These are phyloP conservation scores for Pachypsylla venusta DNA, from an alignment of 1,140 invertebrate genomes.

Conservation along the genomic window DNA sequence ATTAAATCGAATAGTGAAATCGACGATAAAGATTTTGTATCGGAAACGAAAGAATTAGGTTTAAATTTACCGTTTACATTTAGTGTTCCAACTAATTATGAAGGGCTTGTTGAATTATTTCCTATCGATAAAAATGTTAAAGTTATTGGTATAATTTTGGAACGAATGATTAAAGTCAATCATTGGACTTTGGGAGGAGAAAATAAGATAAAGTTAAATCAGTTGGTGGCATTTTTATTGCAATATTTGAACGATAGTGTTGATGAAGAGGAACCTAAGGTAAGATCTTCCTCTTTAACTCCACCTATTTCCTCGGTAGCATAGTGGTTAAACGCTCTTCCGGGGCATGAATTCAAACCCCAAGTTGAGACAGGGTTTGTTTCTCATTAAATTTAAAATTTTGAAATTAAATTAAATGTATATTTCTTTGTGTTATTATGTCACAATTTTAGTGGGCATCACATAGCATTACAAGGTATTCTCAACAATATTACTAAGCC, in stretches of 20 bases:
- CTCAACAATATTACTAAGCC: too few species aligned
- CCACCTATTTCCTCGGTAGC: too few species aligned
- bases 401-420: too few species aligned
- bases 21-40: background rate
- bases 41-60: background rate
- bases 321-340: too few species aligned
- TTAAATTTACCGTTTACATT: background rate
- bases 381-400: too few species aligned
- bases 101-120: background rate
- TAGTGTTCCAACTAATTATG: background rate
- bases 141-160: slow-evolving; percentile 42
- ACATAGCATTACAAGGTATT: too few species aligned
- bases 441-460: too few species aligned
- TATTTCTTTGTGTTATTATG: too few species aligned
- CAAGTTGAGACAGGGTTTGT: too few species aligned
- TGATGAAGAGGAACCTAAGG: slow-evolving; percentile 27
- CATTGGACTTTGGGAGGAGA: slow-evolving; percentile 55
- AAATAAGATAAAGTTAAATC: slow-evolving; percentile 59
- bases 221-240: slow-evolving; percentile 53
- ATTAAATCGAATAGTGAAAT: background rate
- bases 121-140: too few species aligned
- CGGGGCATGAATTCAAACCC: too few species aligned
- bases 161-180: slow-evolving; percentile 72
- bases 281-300: too few species aligned
- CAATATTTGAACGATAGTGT: slow-evolving; percentile 54